Conservation (phyloP, 2,888 invertebrate species). For the Hymenopus coronatus region DNA sequence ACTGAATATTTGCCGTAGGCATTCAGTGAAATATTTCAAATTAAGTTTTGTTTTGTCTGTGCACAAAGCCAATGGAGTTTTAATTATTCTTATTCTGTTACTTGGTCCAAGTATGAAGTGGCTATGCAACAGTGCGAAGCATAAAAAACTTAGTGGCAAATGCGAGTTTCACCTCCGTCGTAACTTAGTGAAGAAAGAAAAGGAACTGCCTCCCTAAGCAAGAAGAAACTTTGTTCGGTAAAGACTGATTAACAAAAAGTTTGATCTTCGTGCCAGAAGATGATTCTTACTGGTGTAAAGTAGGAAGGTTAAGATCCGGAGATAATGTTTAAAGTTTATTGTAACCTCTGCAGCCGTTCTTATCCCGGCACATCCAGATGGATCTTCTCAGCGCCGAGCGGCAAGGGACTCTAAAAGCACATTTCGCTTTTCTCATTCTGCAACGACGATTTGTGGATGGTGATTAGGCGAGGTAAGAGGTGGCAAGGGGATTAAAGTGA, state of each 20-base stretch:
- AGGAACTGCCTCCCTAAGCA: background rate
- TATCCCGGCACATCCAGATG: background rate
- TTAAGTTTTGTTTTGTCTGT: background rate
- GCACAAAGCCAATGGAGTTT: background rate
- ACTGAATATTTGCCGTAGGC: no score
- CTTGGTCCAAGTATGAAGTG: background rate
- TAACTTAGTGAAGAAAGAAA: background rate
- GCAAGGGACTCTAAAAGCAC: conserved; percentile 13
- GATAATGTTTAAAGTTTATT: conserved; percentile 22
- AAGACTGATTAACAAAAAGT: conserved; percentile 13
- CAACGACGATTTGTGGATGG: conserved; percentile 25
- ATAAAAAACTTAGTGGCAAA: background rate
- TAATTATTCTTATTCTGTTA: background rate
- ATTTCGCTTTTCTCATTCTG: conserved; percentile 23
- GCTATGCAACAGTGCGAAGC: background rate
- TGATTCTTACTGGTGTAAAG: background rate
- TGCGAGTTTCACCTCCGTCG: background rate
- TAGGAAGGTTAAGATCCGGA: background rate
- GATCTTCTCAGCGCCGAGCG: background rate
- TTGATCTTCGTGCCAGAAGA: background rate
- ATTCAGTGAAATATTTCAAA: no score
- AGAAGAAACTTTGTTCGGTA: background rate
- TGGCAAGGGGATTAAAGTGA: conserved; percentile 23
- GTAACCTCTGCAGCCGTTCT: background rate
- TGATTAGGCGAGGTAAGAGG: conserved; percentile 21